phyloP scores from a whole-genome alignment of 1,140 invertebrate genomes.

The Camponotus vicinus region DNA sequence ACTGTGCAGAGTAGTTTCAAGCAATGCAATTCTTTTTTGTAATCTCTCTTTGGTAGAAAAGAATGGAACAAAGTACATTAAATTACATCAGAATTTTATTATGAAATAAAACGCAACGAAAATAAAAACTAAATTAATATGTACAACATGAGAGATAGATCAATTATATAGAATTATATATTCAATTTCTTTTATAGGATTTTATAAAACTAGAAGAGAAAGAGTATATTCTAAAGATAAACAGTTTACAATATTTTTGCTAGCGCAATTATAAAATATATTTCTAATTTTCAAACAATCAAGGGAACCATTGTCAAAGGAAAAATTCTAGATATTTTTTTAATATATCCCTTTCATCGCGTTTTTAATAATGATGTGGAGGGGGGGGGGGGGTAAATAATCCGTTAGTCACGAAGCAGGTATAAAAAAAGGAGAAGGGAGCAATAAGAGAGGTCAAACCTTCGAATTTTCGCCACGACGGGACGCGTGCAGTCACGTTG shows the following conservation, averaged over 20 bases:
- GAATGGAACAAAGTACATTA: neutral
- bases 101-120: neutral
- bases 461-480: conserved; percentile 77
- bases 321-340: neutral
- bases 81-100: neutral
- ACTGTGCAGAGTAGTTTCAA: neutral
- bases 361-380: neutral
- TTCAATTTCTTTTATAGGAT: too few species aligned
- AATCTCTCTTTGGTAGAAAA: too few species aligned
- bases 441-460: conserved; percentile 27
- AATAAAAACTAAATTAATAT: neutral
- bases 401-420: conserved; percentile 48
- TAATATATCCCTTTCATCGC: neutral
- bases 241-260: neutral
- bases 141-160: neutral
- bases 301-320: too few species aligned
- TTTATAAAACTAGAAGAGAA: neutral
- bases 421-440: conserved; percentile 15
- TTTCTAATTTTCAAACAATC: neutral
- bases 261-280: neutral
- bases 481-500: conserved; percentile 82
- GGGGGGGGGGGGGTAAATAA: neutral
- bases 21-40: neutral
- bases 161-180: neutral
- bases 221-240: neutral